Evolutionary conservation across 1,140 invertebrate genomes (phyloP).

Genomic region (Nasonia giraulti): DNA sequence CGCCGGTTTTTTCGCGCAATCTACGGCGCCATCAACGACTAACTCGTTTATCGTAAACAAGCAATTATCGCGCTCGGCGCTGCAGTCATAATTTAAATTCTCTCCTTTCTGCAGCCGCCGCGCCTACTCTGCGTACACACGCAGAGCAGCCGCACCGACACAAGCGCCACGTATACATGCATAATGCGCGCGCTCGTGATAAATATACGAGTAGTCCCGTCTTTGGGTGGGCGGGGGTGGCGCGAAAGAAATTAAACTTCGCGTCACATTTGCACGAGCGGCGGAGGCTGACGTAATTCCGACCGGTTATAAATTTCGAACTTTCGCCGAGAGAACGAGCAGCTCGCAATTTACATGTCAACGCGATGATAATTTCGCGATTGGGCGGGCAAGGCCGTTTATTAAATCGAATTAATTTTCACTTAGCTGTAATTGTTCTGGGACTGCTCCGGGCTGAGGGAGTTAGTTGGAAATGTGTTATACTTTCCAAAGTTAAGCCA

Average conservation of each 20-base stretch:
- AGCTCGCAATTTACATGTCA: background rate
- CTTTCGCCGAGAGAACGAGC: background rate
- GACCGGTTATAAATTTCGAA: slow-evolving; percentile 13
- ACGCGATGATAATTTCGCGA: slow-evolving; percentile 5
- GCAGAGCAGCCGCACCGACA: no score
- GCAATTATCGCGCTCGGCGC: background rate
- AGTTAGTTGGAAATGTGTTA: background rate
- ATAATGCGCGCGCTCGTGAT: background rate
- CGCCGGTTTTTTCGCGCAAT: no score
- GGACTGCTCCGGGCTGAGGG: background rate
- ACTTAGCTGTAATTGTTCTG: slow-evolving; percentile 25
- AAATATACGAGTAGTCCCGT: background rate
- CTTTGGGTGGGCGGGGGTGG: background rate
- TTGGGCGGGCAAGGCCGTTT: background rate
- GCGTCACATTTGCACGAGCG: slow-evolving; percentile 2
- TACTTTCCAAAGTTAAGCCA: background rate
- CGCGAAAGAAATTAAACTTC: slow-evolving; percentile 29
- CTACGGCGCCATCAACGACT: no score
- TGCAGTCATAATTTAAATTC: background rate
- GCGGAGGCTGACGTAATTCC: background rate
- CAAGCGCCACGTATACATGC: background rate
- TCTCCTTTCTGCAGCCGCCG: background rate
- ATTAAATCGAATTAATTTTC: slow-evolving; percentile 35
- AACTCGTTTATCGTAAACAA: background rate
- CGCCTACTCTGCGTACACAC: background rate